phyloP scores from a whole-genome alignment of 2,113 vertebrate species.

The Amblyopsis rosae region DNA sequence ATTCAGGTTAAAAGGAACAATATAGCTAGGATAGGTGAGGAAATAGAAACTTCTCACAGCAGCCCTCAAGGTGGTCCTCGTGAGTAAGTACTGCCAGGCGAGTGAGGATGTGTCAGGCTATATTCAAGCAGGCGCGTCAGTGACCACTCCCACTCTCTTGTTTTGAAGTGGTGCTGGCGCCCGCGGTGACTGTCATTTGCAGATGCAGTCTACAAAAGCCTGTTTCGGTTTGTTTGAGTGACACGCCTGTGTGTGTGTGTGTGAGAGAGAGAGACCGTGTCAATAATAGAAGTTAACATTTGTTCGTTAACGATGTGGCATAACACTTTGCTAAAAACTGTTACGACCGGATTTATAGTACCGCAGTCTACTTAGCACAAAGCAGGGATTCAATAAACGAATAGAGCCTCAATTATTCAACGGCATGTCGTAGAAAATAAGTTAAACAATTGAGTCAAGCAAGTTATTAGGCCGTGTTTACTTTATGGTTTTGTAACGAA shows the following conservation, averaged over 20 bases:
- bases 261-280: not conserved
- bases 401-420: too few species aligned
- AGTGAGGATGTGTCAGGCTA: conserved; percentile 12
- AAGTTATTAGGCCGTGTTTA: too few species aligned
- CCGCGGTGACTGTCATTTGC: not conserved
- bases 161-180: not conserved
- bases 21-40: not conserved
- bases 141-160: conserved; percentile 49
- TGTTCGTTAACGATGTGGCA: too few species aligned
- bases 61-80: conserved; percentile 57
- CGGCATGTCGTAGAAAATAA: too few species aligned
- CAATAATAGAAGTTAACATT: too few species aligned
- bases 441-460: too few species aligned
- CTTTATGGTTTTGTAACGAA: too few species aligned
- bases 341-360: too few species aligned
- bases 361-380: too few species aligned
- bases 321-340: too few species aligned
- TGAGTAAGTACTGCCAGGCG: conserved; percentile 52
- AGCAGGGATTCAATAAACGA: too few species aligned
- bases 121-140: conserved; percentile 1
- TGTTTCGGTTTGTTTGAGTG: not conserved
- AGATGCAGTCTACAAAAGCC: not conserved
- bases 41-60: conserved; percentile 42
- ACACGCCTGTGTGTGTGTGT: not conserved
- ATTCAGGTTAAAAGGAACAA: not conserved